These are phyloP conservation scores for Epirrhoe alternata DNA, from an alignment of 2,888 invertebrate species.

Conservation along the genomic window DNA sequence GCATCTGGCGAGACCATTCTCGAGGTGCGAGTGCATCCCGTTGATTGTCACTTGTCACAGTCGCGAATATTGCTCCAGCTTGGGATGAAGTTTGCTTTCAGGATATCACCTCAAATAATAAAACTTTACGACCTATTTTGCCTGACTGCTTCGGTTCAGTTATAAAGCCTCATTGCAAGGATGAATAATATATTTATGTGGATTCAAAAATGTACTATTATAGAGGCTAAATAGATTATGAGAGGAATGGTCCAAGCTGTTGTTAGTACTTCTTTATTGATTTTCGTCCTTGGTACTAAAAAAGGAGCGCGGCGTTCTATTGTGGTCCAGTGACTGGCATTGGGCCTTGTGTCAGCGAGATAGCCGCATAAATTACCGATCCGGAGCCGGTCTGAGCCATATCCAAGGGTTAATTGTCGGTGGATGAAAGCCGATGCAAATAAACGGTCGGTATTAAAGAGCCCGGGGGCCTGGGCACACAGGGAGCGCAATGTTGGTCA, in stretches of 20 bases:
- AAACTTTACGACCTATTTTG: conserved; percentile 20
- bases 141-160: neutral
- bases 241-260: conserved; percentile 3
- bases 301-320: conserved; percentile 30
- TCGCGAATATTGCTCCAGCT: conserved; percentile 33
- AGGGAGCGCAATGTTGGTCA: conserved; percentile 5
- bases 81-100: conserved; percentile 17
- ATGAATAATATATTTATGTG: neutral
- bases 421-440: conserved; percentile 45
- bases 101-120: conserved; percentile 29
- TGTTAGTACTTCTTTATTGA: conserved; percentile 13
- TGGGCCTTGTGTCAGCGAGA: conserved; percentile 41
- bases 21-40: conserved; percentile 23
- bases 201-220: neutral
- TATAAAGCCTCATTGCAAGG: neutral
- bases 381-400: conserved; percentile 32
- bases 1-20: conserved; percentile 31
- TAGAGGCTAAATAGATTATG: neutral
- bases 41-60: conserved; percentile 40
- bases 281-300: conserved; percentile 27
- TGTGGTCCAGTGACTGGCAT: conserved; percentile 36
- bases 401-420: conserved; percentile 38
- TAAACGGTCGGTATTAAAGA: conserved; percentile 40
- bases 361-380: conserved; percentile 46
- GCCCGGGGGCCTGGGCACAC: conserved; percentile 9